Percentiles rank a stretch among this genome's conserved stretches.
Evolutionary conservation across 2,797 vertebrate species (phyloP).

Genomic region (Nyctalus aviator): DNA sequence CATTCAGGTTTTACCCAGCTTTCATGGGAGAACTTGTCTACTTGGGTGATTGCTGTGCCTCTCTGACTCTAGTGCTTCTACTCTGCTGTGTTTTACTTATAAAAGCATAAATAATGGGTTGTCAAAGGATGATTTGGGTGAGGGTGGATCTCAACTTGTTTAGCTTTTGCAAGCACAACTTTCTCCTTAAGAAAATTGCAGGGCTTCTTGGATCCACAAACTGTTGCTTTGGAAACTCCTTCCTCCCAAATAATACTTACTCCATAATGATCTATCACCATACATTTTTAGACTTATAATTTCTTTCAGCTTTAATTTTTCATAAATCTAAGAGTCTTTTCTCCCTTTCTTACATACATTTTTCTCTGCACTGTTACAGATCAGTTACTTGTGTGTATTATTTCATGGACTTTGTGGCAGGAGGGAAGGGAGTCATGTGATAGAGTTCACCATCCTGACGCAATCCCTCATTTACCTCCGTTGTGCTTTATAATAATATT

Average conservation of each 20-base stretch:
- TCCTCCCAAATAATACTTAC: neutral
- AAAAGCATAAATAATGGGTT: neutral
- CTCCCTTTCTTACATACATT: neutral
- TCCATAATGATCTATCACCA: neutral
- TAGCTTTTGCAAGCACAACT: neutral
- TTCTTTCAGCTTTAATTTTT: constrained; percentile 46
- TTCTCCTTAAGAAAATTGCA: neutral
- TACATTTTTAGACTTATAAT: neutral
- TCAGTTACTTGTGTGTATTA: neutral
- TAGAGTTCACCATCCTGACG: neutral
- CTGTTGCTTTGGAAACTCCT: neutral
- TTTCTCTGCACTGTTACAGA: neutral
- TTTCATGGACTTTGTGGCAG: neutral
- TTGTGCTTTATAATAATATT: neutral
- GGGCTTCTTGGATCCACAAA: neutral
- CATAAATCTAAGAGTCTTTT: neutral
- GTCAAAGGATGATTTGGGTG: neutral
- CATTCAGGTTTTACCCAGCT: neutral
- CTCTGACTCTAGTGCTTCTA: neutral
- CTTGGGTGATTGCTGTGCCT: neutral
- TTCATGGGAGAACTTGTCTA: neutral
- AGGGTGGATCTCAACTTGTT: neutral
- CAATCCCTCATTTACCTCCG: neutral
- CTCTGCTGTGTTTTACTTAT: neutral
- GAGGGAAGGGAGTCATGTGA: neutral